Conservation (phyloP, 2,113 vertebrate species). For the Henicopernis longicauda region DNA sequence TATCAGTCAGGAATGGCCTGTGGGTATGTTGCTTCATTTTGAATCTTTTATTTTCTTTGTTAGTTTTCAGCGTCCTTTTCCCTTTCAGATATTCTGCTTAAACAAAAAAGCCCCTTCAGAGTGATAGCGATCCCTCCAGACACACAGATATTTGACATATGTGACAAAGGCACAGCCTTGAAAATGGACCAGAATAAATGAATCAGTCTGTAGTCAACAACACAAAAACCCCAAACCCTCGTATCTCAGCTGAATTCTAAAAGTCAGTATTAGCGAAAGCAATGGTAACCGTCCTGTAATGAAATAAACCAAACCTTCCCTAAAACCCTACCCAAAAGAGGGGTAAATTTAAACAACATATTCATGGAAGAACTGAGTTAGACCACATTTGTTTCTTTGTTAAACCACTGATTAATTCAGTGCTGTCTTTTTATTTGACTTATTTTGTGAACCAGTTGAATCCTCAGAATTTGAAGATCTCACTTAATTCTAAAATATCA, state of each 20-base stretch:
- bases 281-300: not conserved
- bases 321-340: not conserved
- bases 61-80: not conserved
- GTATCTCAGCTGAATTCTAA: not conserved
- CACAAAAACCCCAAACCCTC: not conserved
- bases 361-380: not conserved
- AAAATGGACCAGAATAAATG: not conserved
- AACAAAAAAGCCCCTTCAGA: not conserved
- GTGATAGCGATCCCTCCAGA: not conserved
- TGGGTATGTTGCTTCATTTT: not conserved
- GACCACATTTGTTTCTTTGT: not conserved
- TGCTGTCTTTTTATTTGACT: not conserved
- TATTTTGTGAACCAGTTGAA: not conserved
- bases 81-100: not conserved
- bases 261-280: not conserved
- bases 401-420: not conserved
- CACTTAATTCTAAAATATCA: not conserved
- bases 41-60: not conserved
- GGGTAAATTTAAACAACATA: not conserved
- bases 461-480: not conserved
- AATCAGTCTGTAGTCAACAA: not conserved
- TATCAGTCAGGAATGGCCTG: not conserved
- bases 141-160: not conserved
- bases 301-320: not conserved
- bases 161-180: not conserved